phyloP scores from a whole-genome alignment of 37 sponge, comb jelly and placozoan genomes.

The Theonella swinhoei region DNA sequence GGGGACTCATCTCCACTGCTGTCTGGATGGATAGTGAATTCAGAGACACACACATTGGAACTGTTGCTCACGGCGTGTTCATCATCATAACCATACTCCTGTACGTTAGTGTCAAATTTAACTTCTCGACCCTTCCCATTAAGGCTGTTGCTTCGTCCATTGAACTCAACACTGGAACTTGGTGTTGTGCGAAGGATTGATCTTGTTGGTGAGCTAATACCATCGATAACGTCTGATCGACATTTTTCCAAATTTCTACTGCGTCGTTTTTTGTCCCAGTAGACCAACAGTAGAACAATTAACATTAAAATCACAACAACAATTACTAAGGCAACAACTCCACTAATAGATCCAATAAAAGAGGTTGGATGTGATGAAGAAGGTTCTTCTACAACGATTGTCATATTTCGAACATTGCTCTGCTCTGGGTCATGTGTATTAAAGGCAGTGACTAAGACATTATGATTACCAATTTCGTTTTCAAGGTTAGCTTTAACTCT shows the following conservation, averaged over 20 bases:
- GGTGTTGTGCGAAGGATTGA: neutral
- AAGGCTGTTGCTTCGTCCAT: neutral
- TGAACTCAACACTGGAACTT: neutral
- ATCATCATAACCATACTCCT: neutral
- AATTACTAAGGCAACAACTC: too few species aligned
- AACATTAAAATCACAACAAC: neutral
- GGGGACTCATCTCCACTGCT: neutral
- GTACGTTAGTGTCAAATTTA: neutral
- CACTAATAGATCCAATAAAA: too few species aligned
- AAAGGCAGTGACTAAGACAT: slow-evolving; percentile 10
- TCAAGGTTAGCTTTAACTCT: neutral
- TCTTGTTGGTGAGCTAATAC: neutral
- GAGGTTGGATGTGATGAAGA: too few species aligned
- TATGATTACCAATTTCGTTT: neutral
- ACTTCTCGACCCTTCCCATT: neutral
- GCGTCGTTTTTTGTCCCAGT: neutral
- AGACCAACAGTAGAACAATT: neutral
- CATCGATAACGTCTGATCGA: neutral
- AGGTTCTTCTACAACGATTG: neutral
- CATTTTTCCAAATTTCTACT: neutral
- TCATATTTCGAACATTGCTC: neutral
- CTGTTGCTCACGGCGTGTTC: neutral
- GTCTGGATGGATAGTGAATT: neutral
- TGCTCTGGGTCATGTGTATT: slow-evolving; percentile 12
- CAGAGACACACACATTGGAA: neutral